These are phyloP conservation scores for Poecile atricapillus DNA, from an alignment of 2,113 vertebrate species.

Conservation along the genomic window DNA sequence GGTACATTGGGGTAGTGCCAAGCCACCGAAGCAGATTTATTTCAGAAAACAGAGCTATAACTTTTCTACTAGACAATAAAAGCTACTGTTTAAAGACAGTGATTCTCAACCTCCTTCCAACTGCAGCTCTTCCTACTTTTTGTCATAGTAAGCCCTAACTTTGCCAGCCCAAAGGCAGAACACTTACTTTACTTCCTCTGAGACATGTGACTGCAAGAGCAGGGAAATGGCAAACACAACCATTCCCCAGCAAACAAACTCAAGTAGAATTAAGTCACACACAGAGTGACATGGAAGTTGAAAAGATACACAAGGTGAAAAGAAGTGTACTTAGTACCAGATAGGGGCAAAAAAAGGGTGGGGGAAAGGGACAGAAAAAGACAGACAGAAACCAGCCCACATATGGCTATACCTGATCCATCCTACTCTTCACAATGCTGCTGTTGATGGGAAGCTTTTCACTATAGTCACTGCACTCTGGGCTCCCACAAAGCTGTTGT, in stretches of 20 bases:
- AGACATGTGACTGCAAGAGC: fast-evolving
- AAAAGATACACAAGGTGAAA: not conserved
- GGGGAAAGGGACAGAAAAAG: not conserved
- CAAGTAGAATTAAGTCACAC: not conserved
- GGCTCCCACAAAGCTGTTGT: not conserved
- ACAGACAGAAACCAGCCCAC: not conserved
- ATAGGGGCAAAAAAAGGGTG: fast-evolving
- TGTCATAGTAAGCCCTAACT: not conserved
- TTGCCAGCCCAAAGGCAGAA: not conserved
- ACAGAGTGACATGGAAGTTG: not conserved
- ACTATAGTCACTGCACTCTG: not conserved
- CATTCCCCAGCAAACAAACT: not conserved
- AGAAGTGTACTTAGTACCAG: not conserved
- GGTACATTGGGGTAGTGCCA: not conserved
- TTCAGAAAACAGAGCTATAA: not conserved
- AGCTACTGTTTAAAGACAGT: not conserved
- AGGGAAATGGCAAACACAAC: not conserved
- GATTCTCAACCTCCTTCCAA: not conserved
- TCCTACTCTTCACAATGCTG: not conserved
- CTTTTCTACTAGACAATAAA: not conserved
- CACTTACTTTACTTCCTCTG: not conserved
- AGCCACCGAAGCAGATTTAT: not conserved
- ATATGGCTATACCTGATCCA: not conserved
- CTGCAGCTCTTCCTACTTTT: not conserved
- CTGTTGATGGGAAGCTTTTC: not conserved